These are phyloP conservation scores for Amazona vittata DNA, from an alignment of 2,113 vertebrate genomes.

Conservation along the genomic window DNA sequence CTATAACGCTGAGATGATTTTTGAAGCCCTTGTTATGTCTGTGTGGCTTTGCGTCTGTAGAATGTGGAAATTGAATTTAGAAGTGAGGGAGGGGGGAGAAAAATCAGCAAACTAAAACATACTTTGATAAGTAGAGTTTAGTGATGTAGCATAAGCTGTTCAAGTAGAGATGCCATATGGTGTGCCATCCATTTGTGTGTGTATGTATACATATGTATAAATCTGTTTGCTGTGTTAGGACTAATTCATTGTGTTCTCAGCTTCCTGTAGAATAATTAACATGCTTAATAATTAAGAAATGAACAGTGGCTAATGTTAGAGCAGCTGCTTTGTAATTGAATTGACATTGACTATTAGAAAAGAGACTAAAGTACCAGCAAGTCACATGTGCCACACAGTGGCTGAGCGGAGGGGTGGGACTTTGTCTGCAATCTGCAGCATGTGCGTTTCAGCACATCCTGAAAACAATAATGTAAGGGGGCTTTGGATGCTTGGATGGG, in stretches of 20 bases:
- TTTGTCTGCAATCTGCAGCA: neutral
- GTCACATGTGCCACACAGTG: neutral
- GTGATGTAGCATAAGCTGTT: neutral
- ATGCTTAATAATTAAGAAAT: neutral
- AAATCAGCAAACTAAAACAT: no score
- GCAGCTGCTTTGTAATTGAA: neutral
- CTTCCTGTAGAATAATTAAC: neutral
- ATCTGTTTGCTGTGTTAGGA: neutral
- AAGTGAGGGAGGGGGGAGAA: accelerated
- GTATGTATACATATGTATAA: neutral
- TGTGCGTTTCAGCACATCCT: neutral
- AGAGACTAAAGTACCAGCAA: neutral
- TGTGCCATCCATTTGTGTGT: neutral
- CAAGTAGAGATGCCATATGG: neutral
- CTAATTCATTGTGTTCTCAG: neutral
- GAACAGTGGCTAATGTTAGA: conserved; percentile 7
- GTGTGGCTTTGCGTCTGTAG: neutral
- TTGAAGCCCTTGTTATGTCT: neutral
- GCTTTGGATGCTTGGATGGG: neutral
- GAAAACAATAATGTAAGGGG: neutral
- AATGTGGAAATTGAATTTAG: neutral
- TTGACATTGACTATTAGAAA: neutral
- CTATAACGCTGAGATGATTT: neutral
- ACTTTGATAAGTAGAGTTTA: neutral
- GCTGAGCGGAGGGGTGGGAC: neutral